Conservation (phyloP, 23 tunicate species). For the Clavelina lepadiformis region DNA sequence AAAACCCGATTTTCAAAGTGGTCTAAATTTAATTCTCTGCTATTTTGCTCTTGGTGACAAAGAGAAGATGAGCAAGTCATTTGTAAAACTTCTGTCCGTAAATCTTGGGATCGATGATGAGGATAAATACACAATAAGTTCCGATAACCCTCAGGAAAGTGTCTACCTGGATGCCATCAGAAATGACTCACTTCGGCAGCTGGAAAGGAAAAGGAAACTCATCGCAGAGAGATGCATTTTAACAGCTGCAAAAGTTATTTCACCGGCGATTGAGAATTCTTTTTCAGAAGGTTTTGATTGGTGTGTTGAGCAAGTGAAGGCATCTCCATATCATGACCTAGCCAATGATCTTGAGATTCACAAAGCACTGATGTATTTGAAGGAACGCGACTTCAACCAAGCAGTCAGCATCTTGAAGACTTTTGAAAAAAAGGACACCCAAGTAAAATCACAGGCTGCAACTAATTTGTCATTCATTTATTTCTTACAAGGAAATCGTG, state of each 20-base stretch:
- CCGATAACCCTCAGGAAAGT: constrained; percentile 82
- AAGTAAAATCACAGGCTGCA: constrained; percentile 90
- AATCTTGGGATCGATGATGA: constrained; percentile 93
- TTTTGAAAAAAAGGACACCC: constrained; percentile 95
- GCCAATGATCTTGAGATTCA: constrained; percentile 96
- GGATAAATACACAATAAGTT: constrained; percentile 72
- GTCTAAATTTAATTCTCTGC: constrained; percentile 81
- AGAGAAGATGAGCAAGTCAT: constrained; percentile 86
- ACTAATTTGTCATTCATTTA: constrained; percentile 91
- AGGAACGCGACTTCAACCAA: constrained; percentile 82
- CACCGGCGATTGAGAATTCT: constrained; percentile 66
- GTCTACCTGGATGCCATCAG: constrained; percentile 78
- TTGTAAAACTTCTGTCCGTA: constrained; percentile 61
- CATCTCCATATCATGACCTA: constrained; percentile 77
- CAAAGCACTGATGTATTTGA: constrained; percentile 88
- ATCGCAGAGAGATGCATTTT: constrained; percentile 82
- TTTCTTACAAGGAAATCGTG: constrained; percentile 76
- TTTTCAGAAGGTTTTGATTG: constrained; percentile 97
- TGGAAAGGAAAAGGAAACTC: constrained; percentile 68
- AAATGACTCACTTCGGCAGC: constrained; percentile 73
- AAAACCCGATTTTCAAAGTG: constrained; percentile 92
- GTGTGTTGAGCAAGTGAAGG: constrained; percentile 96
- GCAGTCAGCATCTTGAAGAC: constrained; percentile 85
- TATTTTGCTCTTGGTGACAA: constrained; percentile 89
- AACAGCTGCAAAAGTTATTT: constrained; percentile 92